Evolutionary conservation across 2,888 invertebrate species (phyloP), one percentile per base, ranked within the genome.

Genomic region (Amphiduros pacificus): DNA sequence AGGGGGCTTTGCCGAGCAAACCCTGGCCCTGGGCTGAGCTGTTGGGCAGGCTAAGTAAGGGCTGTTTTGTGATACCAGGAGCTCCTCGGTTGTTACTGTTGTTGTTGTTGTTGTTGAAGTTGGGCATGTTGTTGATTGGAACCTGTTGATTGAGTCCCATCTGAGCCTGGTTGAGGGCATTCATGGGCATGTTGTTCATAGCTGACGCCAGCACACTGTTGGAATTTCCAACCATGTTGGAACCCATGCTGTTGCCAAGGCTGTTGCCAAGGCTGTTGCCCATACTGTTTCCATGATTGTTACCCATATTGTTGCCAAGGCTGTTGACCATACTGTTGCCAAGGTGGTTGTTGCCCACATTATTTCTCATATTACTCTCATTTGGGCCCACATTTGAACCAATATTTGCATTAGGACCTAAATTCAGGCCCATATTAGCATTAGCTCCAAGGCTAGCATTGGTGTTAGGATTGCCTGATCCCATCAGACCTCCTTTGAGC

Each of bases 401-500:
- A n/a, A n/a, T n/a, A n/a, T n/a, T n/a, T n/a, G n/a, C n/a, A n/a
- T n/a, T n/a, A 36, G 9, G 40, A 36, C 40, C 40, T 9, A 14
- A 24, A 14, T 11, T 49, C 49, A 49, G 22, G 20, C 49, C 49
- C 49, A 49, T 51, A 20, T 51, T 51, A 14, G 40, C 40, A 36
- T 14, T 17, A 28, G 27, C 27, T 28, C 24, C 22, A 14, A 4
- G 5, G 22, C 22, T 49, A 2, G 26, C 49, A 49, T 49, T 49
- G n/a, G 31, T 51, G 2, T 31, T 4, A n/a, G 5, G 3, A 14
- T 28, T 51, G 51, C 22, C 36, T 53, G 32, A 31, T 29, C 9
- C 48, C 48, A 48, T 36, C 24, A 55, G 41, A 24, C 41, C 41
- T 11, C 58, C 58, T 32, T 58, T 58, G 3, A 58, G 36, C 50